phyloP scores from a whole-genome alignment of 2,797 vertebrate species.

The Eremophila alpestris region DNA sequence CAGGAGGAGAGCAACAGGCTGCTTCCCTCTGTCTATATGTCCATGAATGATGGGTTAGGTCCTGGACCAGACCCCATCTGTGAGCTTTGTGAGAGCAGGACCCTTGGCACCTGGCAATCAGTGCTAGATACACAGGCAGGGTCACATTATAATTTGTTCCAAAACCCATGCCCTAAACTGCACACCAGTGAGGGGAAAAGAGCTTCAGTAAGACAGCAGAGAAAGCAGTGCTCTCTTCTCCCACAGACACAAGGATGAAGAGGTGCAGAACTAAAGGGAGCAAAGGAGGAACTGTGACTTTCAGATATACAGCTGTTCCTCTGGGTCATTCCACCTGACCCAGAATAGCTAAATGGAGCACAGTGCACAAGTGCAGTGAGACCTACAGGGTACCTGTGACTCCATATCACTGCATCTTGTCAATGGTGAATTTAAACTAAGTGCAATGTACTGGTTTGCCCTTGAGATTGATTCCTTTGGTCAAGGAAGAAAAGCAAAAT shows the following conservation, averaged over 20 bases:
- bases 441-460: not conserved
- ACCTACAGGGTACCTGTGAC: not conserved
- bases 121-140: not conserved
- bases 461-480: slow-evolving; percentile 15
- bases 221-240: not conserved
- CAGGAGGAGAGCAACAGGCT: not conserved
- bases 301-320: not conserved
- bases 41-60: rapidly evolving
- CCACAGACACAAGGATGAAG: not conserved
- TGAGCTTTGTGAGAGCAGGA: not conserved
- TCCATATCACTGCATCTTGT: not conserved
- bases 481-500: slow-evolving; percentile 1
- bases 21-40: not conserved
- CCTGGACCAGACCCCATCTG: rapidly evolving
- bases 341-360: not conserved
- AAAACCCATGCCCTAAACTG: rapidly evolving
- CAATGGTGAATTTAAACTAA: not conserved
- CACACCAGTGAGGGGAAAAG: not conserved
- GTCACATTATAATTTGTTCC: not conserved
- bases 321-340: not conserved
- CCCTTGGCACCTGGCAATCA: not conserved
- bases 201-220: not conserved
- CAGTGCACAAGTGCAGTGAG: not conserved
- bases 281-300: not conserved
- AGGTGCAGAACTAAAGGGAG: not conserved